Percentiles rank a stretch among this genome's conserved stretches.
phyloP scores from a whole-genome alignment of 2,113 vertebrate species.

The Taxidea taxus region DNA sequence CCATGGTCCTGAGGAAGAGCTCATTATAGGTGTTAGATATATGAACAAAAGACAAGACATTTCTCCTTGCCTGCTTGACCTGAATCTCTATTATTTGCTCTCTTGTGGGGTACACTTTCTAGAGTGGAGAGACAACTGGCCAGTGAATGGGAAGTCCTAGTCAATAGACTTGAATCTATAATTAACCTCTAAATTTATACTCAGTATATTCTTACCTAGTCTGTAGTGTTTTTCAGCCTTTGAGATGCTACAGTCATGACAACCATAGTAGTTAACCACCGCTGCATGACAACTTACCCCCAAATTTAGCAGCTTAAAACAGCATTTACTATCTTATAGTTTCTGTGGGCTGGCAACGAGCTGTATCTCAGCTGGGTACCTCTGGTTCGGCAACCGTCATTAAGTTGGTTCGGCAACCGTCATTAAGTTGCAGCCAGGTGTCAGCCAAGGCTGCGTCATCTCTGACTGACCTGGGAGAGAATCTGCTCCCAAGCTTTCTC shows the following conservation, averaged over 20 bases:
- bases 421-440: background rate
- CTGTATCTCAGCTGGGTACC: background rate
- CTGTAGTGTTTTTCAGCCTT: background rate
- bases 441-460: background rate
- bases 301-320: background rate
- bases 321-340: background rate
- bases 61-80: background rate
- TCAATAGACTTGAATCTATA: background rate
- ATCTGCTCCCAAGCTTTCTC: background rate
- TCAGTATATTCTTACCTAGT: background rate
- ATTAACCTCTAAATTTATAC: background rate
- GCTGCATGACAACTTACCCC: background rate
- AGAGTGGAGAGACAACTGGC: background rate
- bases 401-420: background rate
- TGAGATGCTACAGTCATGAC: background rate
- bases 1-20: background rate
- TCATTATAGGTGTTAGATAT: background rate
- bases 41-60: background rate
- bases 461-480: background rate
- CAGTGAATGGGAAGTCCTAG: background rate
- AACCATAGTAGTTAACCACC: background rate
- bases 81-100: background rate
- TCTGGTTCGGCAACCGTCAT: background rate
- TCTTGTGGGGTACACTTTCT: background rate
- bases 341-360: background rate